phyloP scores from a whole-genome alignment of 1,140 invertebrate genomes.

The Macrobrachium nipponense region DNA sequence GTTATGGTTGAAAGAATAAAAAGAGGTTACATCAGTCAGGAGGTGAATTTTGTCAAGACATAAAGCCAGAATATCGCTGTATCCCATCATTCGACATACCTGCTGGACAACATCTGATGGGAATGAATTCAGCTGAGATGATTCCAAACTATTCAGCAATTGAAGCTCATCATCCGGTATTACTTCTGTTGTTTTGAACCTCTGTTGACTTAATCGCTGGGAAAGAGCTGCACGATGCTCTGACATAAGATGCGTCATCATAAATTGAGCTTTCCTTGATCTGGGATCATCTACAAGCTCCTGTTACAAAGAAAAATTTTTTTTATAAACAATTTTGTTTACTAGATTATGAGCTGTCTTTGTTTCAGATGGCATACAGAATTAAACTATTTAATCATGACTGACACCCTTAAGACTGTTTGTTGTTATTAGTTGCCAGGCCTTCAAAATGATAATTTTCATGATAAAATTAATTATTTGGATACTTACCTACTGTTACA shows the following conservation, averaged over 20 bases:
- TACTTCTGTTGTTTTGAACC: conserved; percentile 34
- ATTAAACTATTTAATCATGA: too few species aligned
- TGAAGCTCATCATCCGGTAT: conserved; percentile 40
- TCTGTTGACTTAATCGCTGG: conserved; percentile 53
- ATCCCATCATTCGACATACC: conserved; percentile 11
- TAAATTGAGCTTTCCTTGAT: conserved; percentile 63
- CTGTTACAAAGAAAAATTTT: conserved; percentile 15
- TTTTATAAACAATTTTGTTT: too few species aligned
- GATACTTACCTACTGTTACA: too few species aligned
- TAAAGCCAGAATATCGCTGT: not conserved
- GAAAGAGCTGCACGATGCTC: conserved; percentile 58
- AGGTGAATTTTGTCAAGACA: not conserved
- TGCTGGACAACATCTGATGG: conserved; percentile 56
- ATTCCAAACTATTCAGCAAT: conserved; percentile 34
- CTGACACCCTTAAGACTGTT: too few species aligned
- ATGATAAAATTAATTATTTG: too few species aligned
- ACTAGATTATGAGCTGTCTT: too few species aligned
- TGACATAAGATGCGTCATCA: conserved; percentile 64
- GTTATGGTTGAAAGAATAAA: too few species aligned
- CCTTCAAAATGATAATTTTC: too few species aligned
- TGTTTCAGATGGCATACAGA: too few species aligned
- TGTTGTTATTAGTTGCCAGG: too few species aligned
- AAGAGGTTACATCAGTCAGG: too few species aligned
- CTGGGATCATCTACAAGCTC: conserved; percentile 62
- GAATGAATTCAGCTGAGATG: conserved; percentile 42